A percentile compares a stretch with the other conserved stretches of the same genome.
Conservation (phyloP, 2,888 invertebrate species). For the Volucella inflata region DNA sequence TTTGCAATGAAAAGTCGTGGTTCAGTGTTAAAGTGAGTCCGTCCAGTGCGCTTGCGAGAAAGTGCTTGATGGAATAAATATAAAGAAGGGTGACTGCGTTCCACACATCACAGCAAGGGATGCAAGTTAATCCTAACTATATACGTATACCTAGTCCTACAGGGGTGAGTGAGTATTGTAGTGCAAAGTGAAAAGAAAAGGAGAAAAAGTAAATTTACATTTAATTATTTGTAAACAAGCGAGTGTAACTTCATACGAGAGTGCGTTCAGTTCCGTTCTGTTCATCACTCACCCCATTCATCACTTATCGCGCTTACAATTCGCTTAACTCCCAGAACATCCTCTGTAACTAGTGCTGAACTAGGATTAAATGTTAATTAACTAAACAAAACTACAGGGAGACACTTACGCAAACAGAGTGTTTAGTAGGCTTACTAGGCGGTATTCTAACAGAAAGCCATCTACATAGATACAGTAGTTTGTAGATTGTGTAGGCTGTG, state of each 20-base stretch:
- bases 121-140: constrained; percentile 66
- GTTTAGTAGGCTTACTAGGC: constrained; percentile 38
- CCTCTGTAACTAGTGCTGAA: not conserved
- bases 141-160: not conserved
- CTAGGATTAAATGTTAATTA: constrained; percentile 53
- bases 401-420: constrained; percentile 37
- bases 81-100: constrained; percentile 55
- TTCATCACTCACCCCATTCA: constrained; percentile 3
- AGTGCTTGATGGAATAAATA: constrained; percentile 45
- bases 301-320: no score
- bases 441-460: constrained; percentile 5
- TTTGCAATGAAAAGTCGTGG: constrained; percentile 58
- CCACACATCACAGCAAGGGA: constrained; percentile 35
- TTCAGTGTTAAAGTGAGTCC: constrained; percentile 67
- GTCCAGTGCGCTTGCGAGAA: constrained; percentile 70
- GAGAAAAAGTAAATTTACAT: constrained; percentile 55
- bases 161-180: constrained; percentile 33
- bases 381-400: constrained; percentile 26
- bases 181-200: constrained; percentile 17
- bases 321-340: no score
- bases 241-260: constrained; percentile 22
- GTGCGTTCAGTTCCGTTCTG: constrained; percentile 50
- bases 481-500: not conserved
- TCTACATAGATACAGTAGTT: not conserved
- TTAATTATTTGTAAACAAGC: constrained; percentile 75